A percentile compares a stretch with the other conserved stretches of the same genome.
phyloP scores from a whole-genome alignment of 2,797 vertebrate genomes.

The Tangara arthus region DNA sequence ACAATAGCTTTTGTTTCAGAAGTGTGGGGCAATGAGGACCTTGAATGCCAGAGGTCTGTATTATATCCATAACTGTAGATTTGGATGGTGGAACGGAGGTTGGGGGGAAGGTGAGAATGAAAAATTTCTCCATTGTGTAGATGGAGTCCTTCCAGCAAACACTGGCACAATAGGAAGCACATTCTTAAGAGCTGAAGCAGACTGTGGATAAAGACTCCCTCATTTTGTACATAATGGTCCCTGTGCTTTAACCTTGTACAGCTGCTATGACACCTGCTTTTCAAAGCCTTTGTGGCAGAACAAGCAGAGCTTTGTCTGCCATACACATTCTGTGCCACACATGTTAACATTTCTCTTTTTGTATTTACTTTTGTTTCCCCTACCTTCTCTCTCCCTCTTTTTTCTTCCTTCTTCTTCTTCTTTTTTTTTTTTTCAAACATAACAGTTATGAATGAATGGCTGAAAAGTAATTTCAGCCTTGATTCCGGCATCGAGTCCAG shows the following conservation, averaged over 20 bases:
- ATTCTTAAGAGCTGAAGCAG: constrained; percentile 72
- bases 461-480: constrained; percentile 59
- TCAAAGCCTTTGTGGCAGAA: constrained; percentile 65
- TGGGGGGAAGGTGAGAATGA: constrained; percentile 72
- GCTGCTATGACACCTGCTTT: constrained; percentile 71
- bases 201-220: constrained; percentile 65
- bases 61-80: constrained; percentile 76
- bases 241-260: constrained; percentile 71
- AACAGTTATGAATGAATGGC: constrained; percentile 60
- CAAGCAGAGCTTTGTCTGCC: constrained; percentile 70
- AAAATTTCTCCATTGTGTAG: constrained; percentile 63
- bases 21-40: constrained; percentile 72
- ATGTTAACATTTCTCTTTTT: constrained; percentile 72
- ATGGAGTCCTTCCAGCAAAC: constrained; percentile 72
- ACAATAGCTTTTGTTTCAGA: constrained; percentile 81
- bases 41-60: constrained; percentile 74
- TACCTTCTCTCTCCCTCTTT: constrained; percentile 36
- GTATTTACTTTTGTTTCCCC: constrained; percentile 67
- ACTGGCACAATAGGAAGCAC: constrained; percentile 69
- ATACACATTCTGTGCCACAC: constrained; percentile 50
- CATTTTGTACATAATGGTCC: constrained; percentile 71
- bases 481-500: constrained; percentile 1
- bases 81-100: constrained; percentile 69
- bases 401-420: background rate
- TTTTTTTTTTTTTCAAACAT: background rate